Evolutionary conservation across 1,140 invertebrate genomes (phyloP).

Genomic region (Pseudobourletiella spinata): DNA sequence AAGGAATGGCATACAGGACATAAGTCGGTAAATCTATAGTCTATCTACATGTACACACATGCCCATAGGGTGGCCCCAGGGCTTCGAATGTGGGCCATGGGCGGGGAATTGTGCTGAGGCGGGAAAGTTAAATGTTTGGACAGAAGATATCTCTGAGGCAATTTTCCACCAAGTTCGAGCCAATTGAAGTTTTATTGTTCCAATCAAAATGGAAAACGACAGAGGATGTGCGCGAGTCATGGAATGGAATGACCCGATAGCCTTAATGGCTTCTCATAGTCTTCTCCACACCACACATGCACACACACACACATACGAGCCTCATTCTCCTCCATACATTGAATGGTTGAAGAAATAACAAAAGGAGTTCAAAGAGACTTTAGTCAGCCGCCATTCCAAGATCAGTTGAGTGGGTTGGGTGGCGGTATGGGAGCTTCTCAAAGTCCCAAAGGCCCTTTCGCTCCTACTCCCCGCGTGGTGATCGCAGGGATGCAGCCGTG

Average conservation of each 20-base stretch:
- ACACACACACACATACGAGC: neutral
- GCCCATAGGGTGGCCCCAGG: no score
- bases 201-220: conserved; percentile 8
- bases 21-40: no score
- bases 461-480: neutral
- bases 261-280: neutral
- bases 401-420: no score
- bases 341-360: neutral
- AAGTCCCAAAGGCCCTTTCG: neutral
- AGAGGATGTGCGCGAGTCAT: conserved; percentile 1
- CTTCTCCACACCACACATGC: neutral
- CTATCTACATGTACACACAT: no score
- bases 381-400: neutral
- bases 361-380: neutral
- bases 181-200: conserved; percentile 17
- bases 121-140: no score
- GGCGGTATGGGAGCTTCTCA: no score
- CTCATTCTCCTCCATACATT: neutral
- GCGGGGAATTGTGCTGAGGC: no score
- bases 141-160: conserved; percentile 1
- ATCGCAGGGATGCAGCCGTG: neutral
- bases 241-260: conserved; percentile 7
- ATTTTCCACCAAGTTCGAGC: conserved; percentile 14
- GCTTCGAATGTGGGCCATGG: no score
- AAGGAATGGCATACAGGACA: no score